phyloP scores from a whole-genome alignment of 2,888 invertebrate species.

The Drosophila leonis region DNA sequence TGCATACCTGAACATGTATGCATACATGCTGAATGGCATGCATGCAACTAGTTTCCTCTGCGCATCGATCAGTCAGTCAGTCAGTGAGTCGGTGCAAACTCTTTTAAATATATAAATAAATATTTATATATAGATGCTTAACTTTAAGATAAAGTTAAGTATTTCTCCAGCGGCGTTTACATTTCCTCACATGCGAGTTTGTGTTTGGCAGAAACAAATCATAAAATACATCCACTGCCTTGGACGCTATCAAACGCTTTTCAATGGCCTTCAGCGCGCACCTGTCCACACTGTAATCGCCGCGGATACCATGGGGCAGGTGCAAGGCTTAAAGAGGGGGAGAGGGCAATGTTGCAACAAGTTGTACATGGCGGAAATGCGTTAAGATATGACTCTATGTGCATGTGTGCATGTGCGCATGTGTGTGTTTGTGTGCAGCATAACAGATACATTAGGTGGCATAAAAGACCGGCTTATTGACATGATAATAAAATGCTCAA shows the following conservation, averaged over 20 bases:
- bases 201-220: slow-evolving; percentile 59
- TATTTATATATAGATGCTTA: slow-evolving; percentile 21
- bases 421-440: not conserved
- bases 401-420: not conserved
- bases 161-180: slow-evolving; percentile 26
- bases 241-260: slow-evolving; percentile 60
- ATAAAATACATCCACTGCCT: slow-evolving; percentile 56
- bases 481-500: slow-evolving; percentile 66
- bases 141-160: slow-evolving; percentile 30
- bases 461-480: slow-evolving; percentile 62
- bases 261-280: slow-evolving; percentile 62
- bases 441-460: slow-evolving; percentile 35
- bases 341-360: slow-evolving; percentile 10
- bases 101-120: slow-evolving; percentile 11
- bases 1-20: not conserved
- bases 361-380: slow-evolving; percentile 59
- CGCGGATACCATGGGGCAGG: slow-evolving; percentile 9
- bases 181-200: slow-evolving; percentile 29
- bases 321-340: not conserved
- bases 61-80: slow-evolving; percentile 1
- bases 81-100: not conserved
- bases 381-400: slow-evolving; percentile 17
- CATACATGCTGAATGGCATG: not conserved
- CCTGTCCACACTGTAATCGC: slow-evolving; percentile 58
- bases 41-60: slow-evolving; percentile 3